Conservation (phyloP, 1,140 invertebrate species). For the Platyura marginata region DNA sequence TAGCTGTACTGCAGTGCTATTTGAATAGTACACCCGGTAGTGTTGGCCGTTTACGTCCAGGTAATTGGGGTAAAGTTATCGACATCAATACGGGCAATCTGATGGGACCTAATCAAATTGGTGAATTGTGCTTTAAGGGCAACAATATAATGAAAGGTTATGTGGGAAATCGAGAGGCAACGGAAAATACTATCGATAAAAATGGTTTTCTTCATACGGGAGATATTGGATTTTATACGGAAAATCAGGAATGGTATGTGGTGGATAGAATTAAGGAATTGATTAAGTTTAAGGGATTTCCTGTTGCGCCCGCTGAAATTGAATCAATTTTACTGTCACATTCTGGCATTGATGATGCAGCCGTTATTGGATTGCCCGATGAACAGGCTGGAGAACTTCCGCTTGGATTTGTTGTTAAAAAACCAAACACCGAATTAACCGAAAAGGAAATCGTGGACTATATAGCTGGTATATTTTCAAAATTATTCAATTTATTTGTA, state of each 20-base stretch:
- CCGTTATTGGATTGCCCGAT: slow-evolving; percentile 55
- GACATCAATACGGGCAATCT: slow-evolving; percentile 38
- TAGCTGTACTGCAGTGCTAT: slow-evolving; percentile 20
- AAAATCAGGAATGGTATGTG: slow-evolving; percentile 47
- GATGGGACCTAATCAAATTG: slow-evolving; percentile 36
- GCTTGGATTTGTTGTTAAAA: slow-evolving; percentile 38
- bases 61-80: slow-evolving; percentile 38
- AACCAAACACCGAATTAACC: slow-evolving; percentile 25
- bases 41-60: slow-evolving; percentile 35
- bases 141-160: slow-evolving; percentile 47
- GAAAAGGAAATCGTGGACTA: slow-evolving; percentile 31
- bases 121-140: slow-evolving; percentile 53
- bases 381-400: slow-evolving; percentile 45
- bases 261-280: slow-evolving; percentile 62
- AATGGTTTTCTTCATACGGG: slow-evolving; percentile 66
- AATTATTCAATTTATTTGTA: no score
- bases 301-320: slow-evolving; percentile 65
- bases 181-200: slow-evolving; percentile 38
- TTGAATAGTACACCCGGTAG: slow-evolving; percentile 33
- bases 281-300: slow-evolving; percentile 62
- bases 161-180: slow-evolving; percentile 38
- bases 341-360: slow-evolving; percentile 45
- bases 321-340: slow-evolving; percentile 54
- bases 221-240: slow-evolving; percentile 59
- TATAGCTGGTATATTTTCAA: slow-evolving; percentile 19